Evolutionary conservation across 2,113 vertebrate species (phyloP).

Genomic region (Leucopsar rothschildi): DNA sequence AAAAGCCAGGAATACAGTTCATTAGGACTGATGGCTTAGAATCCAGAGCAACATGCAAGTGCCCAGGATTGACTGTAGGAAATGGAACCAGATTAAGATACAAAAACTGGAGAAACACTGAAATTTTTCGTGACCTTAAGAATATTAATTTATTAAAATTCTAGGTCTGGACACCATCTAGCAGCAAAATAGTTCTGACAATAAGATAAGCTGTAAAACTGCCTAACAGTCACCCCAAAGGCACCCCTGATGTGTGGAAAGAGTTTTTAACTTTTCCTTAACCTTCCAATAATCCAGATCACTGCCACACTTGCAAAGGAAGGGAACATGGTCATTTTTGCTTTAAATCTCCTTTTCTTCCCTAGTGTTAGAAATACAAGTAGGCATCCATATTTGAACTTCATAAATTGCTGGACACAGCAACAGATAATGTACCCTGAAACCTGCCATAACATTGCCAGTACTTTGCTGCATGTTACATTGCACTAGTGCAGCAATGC

Average conservation of each 20-base stretch:
- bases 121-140: not conserved
- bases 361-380: not conserved
- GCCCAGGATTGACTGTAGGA: not conserved
- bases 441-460: not conserved
- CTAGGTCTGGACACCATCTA: not conserved
- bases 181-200: not conserved
- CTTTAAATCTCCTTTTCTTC: not conserved
- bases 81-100: not conserved
- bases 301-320: not conserved
- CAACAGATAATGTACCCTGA: not conserved
- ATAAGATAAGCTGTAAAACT: not conserved
- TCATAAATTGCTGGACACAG: not conserved
- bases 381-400: not conserved
- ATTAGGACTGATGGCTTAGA: not conserved
- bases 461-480: not conserved
- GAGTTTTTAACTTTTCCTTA: not conserved
- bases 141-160: not conserved
- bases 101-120: not conserved
- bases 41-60: not conserved
- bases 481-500: not conserved
- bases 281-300: not conserved
- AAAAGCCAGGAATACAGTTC: not conserved
- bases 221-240: not conserved
- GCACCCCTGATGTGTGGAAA: not conserved
- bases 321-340: not conserved